Percentiles rank a stretch among this genome's conserved stretches.
Conservation (phyloP, 2,113 vertebrate species). For the Cynopterus brachyotis region DNA sequence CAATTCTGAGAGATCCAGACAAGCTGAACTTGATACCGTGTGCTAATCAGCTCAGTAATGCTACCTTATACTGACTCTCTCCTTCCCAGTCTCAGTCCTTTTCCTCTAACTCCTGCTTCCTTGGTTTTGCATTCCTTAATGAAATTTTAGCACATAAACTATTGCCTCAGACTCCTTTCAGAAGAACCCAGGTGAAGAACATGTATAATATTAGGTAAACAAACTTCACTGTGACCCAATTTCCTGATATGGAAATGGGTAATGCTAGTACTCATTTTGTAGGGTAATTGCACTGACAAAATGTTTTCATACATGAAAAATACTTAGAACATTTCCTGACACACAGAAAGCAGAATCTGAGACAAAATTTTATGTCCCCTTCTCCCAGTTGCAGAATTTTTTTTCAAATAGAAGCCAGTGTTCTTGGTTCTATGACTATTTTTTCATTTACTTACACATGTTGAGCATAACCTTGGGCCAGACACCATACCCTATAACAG, state of each 20-base stretch:
- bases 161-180: background rate
- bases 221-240: background rate
- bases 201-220: background rate
- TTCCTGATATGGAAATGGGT: background rate
- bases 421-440: background rate
- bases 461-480: background rate
- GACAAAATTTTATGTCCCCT: background rate
- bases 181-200: background rate
- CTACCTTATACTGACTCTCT: background rate
- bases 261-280: background rate
- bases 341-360: background rate
- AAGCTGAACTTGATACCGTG: background rate
- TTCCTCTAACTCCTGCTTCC: background rate
- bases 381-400: background rate
- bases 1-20: background rate
- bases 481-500: background rate
- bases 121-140: background rate
- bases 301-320: background rate
- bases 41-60: background rate
- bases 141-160: background rate
- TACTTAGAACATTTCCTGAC: background rate
- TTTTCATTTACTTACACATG: background rate
- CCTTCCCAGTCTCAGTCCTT: background rate
- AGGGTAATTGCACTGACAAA: background rate
- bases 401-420: background rate